Base-by-base conservation (phyloP, 2,797 vertebrate species). In the Erpetoichthys calabaricus region DNA sequence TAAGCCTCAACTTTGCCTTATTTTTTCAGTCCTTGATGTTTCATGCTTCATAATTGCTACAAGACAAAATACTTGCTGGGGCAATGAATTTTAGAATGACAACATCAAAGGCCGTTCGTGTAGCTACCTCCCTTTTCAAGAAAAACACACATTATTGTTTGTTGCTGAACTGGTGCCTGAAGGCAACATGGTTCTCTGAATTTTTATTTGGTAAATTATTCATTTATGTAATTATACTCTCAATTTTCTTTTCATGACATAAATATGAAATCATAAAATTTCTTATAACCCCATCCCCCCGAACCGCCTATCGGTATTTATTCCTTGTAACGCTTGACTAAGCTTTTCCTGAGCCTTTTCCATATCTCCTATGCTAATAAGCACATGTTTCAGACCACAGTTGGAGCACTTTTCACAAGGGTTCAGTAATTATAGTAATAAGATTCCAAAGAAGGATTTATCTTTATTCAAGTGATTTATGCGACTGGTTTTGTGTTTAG, bases 291-390 rank as follows among this genome's bases (percentile, higher is more conserved):
- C n/a, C n/a, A n/a, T n/a, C n/a, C n/a, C 25, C 25, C 25, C 25
- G 25, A 1, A 25, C 25, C 25, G 25, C 25, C 25, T 6, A 66
- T 67, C 64, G 70, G 76, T 77, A 83, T 83, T 78, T 82, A 83
- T 86, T 77, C 65, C 67, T 64, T n/a, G 71, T 80, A 76, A 81
- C 77, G 78, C 82, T 82, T 74, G 70, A 72, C 76, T 83, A 81
- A 80, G 75, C 76, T 75, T 72, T 74, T 58, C 75, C 3, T 41
- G 10, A 42, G 41, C 41, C 41, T 7, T 41, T 42, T 42, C 25
- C 7, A 41, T 42, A 42, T 6, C 6, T 25, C n/a, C n/a, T n/a
- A 49, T 4, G n/a, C n/a, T 49, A 49, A 49, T 49, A 49, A n/a
- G 7, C 47, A 49, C n/a, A 49, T 49, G 47, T 49, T 49, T 49